A percentile compares a stretch with the other conserved stretches of the same genome.
Conservation (phyloP, 2,113 vertebrate genomes). For the Callospermophilus lateralis region DNA sequence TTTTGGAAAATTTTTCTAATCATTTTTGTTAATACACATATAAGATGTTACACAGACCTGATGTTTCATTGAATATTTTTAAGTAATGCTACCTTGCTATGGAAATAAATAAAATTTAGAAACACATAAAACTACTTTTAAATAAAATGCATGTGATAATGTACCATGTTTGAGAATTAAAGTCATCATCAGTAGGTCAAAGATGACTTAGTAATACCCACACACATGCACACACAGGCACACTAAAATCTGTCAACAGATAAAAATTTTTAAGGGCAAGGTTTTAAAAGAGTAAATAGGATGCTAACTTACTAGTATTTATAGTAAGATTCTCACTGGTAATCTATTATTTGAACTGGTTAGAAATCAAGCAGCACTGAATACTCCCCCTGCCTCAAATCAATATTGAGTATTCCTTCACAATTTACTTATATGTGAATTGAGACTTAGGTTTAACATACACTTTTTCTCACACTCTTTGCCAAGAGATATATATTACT, state of each 20-base stretch:
- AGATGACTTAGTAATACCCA: not conserved
- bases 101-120: not conserved
- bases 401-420: not conserved
- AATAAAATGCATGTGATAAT: not conserved
- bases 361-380: not conserved
- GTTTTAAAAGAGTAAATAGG: not conserved
- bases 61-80: conserved; percentile 64
- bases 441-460: not conserved
- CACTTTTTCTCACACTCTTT: not conserved
- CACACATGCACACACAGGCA: not conserved
- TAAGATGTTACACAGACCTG: conserved; percentile 39
- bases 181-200: not conserved
- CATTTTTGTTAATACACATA: conserved; percentile 63
- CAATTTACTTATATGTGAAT: not conserved
- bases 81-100: not conserved
- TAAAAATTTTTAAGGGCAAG: not conserved
- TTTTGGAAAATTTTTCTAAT: conserved; percentile 78
- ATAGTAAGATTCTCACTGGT: not conserved
- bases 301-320: not conserved
- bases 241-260: not conserved
- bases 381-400: not conserved
- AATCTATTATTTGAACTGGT: not conserved
- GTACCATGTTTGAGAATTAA: not conserved
- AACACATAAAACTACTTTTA: not conserved
- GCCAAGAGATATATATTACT: not conserved